phyloP scores from a whole-genome alignment of 2,888 invertebrate species.

The Tethea ocularis region DNA sequence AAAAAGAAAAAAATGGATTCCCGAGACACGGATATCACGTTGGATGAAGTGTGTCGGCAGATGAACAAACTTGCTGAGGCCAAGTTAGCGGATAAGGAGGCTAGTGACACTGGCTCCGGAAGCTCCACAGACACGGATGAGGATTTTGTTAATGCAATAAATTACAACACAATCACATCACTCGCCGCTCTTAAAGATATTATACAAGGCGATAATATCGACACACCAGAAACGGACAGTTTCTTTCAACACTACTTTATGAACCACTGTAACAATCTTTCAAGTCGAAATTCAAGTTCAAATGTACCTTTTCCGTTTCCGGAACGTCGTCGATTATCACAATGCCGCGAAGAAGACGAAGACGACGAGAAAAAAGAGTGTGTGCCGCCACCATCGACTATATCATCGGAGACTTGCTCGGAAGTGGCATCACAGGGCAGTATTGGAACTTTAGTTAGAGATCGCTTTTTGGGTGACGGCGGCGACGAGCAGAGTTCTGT shows the following conservation, averaged over 20 bases:
- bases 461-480: conserved; percentile 28
- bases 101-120: conserved; percentile 46
- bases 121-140: conserved; percentile 85
- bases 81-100: conserved; percentile 44
- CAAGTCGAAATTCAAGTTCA: conserved; percentile 81
- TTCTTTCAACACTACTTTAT: conserved; percentile 90
- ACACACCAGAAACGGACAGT: conserved; percentile 83
- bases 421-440: conserved; percentile 40
- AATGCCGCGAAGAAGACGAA: conserved; percentile 93
- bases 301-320: conserved; percentile 78
- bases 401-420: conserved; percentile 37
- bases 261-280: conserved; percentile 88
- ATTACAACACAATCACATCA: conserved; percentile 88
- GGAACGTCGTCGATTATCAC: conserved; percentile 88
- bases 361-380: conserved; percentile 84
- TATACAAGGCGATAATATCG: conserved; percentile 84
- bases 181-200: conserved; percentile 87
- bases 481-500: conserved; percentile 37
- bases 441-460: conserved; percentile 30
- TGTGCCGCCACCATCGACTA: conserved; percentile 39
- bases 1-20: conserved; percentile 68
- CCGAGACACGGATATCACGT: conserved; percentile 36
- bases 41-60: conserved; percentile 49
- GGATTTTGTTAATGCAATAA: conserved; percentile 86
- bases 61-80: conserved; percentile 46